Evolutionary conservation across 2,113 vertebrate species (phyloP).

Genomic region (Heloderma charlesbogerti): DNA sequence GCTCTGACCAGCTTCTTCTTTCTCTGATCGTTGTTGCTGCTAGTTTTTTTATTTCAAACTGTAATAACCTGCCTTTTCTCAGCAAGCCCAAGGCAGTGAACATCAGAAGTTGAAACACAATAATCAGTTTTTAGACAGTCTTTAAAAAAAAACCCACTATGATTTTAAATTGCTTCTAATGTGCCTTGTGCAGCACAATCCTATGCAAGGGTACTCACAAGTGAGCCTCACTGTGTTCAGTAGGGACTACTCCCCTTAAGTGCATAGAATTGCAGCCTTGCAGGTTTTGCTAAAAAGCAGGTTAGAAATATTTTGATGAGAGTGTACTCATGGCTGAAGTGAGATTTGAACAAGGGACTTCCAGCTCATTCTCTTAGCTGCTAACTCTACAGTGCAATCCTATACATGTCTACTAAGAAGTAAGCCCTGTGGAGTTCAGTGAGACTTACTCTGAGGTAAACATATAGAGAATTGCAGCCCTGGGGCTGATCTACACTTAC

Average conservation of each 20-base stretch:
- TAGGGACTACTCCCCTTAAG: neutral
- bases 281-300: neutral
- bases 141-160: too few relatives aligned
- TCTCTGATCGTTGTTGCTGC: neutral
- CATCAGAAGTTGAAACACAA: neutral
- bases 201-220: neutral
- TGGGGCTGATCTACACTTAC: too few relatives aligned
- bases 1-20: neutral
- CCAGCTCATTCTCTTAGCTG: neutral
- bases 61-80: neutral
- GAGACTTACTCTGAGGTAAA: too few relatives aligned
- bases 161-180: too few relatives aligned
- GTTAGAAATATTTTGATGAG: neutral
- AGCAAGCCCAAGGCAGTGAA: neutral
- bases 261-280: neutral
- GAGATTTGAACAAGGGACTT: neutral
- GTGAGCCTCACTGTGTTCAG: neutral
- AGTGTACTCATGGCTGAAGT: neutral
- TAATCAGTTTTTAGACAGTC: too few relatives aligned
- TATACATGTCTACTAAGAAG: too few relatives aligned
- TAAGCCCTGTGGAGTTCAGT: too few relatives aligned
- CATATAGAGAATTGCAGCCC: too few relatives aligned
- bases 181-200: too few relatives aligned
- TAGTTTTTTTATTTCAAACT: neutral
- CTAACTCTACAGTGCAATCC: too few relatives aligned